Conservation (phyloP, 1,140 invertebrate genomes). For the Zaprionus africanus region DNA sequence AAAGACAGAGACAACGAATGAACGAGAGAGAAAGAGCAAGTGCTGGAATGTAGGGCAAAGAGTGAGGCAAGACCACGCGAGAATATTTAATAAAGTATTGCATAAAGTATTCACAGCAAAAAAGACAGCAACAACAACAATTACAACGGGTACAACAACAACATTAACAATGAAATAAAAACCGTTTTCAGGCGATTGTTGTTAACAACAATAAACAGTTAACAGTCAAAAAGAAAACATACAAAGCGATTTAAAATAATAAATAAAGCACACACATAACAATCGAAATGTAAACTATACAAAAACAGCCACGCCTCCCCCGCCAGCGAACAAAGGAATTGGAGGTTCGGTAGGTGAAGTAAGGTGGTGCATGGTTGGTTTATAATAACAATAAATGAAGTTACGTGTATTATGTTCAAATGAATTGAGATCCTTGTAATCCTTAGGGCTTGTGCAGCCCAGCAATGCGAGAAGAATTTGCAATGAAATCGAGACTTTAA, state of each 20-base stretch:
- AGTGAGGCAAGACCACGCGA: background rate
- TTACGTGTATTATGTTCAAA: slow-evolving; percentile 3
- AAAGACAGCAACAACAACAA: background rate
- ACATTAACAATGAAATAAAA: slow-evolving; percentile 2
- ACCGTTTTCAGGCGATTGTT: slow-evolving; percentile 47
- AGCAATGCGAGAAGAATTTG: slow-evolving; percentile 6
- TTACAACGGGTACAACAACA: background rate
- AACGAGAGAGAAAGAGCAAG: slow-evolving; percentile 2
- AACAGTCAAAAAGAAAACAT: slow-evolving; percentile 9
- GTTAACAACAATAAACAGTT: slow-evolving; percentile 63
- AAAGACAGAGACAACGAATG: slow-evolving; percentile 16
- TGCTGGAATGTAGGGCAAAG: background rate
- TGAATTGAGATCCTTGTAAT: slow-evolving; percentile 12
- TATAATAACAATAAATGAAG: slow-evolving; percentile 3
- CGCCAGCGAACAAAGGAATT: slow-evolving; percentile 36
- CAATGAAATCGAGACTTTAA: background rate
- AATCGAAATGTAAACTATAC: slow-evolving; percentile 33
- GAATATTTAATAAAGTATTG: slow-evolving; percentile 25
- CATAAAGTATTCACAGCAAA: slow-evolving; percentile 8
- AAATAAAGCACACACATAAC: slow-evolving; percentile 18
- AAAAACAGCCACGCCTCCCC: slow-evolving; percentile 18
- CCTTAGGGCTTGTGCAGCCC: background rate
- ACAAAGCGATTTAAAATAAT: slow-evolving; percentile 13
- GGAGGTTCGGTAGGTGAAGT: background rate
- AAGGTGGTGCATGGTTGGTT: too few species aligned